A percentile compares a stretch with the other conserved stretches of the same genome.
phyloP scores from a whole-genome alignment of 2,888 invertebrate species.

The Ormyrus pomaceus region DNA sequence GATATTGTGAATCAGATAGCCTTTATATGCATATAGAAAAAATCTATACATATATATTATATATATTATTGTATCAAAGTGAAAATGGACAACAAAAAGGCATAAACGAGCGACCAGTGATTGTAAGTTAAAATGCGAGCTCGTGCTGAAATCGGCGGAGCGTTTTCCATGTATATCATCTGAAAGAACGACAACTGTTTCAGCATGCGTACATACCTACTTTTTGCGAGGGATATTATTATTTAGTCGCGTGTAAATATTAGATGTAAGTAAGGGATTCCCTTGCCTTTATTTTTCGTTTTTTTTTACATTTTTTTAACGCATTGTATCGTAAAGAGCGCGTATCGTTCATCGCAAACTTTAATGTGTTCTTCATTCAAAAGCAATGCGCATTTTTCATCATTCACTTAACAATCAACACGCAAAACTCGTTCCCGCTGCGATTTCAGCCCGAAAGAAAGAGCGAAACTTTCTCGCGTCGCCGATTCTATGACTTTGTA shows the following conservation, averaged over 20 bases:
- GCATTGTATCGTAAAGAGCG: slow-evolving; percentile 4
- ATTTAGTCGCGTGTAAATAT: slow-evolving; percentile 53
- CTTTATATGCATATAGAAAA: slow-evolving; percentile 58
- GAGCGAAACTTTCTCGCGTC: slow-evolving; percentile 46
- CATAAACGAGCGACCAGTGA: slow-evolving; percentile 48
- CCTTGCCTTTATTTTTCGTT: background rate
- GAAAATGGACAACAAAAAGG: slow-evolving; percentile 6
- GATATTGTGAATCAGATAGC: slow-evolving; percentile 61
- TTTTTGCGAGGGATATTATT: slow-evolving; percentile 20
- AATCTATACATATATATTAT: slow-evolving; percentile 51
- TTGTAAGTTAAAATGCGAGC: slow-evolving; percentile 37
- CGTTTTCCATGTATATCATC: slow-evolving; percentile 4
- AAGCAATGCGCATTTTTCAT: slow-evolving; percentile 27
- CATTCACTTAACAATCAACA: background rate
- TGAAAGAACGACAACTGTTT: slow-evolving; percentile 8
- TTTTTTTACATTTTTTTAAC: slow-evolving; percentile 18
- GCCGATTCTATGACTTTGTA: slow-evolving; percentile 31
- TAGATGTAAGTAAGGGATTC: slow-evolving; percentile 34
- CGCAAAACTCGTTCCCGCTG: slow-evolving; percentile 27
- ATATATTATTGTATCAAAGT: slow-evolving; percentile 44
- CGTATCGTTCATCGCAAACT: slow-evolving; percentile 23
- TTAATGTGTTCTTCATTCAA: slow-evolving; percentile 20
- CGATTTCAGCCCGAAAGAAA: slow-evolving; percentile 45
- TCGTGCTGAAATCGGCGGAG: slow-evolving; percentile 49
- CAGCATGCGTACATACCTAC: slow-evolving; percentile 30